Evolutionary conservation across 2,888 invertebrate genomes (phyloP).

Genomic region (Troglohyphantes excavatus): DNA sequence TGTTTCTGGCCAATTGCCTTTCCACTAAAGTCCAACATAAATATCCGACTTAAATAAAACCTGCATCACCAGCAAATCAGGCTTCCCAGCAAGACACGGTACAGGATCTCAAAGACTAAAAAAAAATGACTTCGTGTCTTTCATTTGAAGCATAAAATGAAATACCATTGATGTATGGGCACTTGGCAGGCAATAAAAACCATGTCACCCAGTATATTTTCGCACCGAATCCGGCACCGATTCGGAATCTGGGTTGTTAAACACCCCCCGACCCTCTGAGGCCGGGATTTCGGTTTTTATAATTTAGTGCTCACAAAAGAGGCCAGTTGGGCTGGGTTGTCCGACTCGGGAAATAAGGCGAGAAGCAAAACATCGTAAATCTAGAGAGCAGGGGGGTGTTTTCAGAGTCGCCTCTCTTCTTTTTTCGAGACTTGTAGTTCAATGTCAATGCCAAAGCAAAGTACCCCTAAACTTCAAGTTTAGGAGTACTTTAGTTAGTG

Average conservation of each 20-base stretch:
- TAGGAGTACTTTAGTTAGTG: too few relatives aligned
- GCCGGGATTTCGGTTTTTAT: neutral
- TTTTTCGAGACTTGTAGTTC: too few relatives aligned
- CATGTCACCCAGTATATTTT: neutral
- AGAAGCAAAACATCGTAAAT: too few relatives aligned
- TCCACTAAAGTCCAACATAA: neutral
- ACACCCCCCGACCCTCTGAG: neutral
- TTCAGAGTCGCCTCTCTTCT: too few relatives aligned
- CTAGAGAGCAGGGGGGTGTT: too few relatives aligned
- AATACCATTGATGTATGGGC: conserved; percentile 2
- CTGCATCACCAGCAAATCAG: neutral
- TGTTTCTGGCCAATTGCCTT: conserved; percentile 1
- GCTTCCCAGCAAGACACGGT: neutral
- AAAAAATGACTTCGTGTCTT: neutral
- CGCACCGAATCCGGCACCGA: neutral
- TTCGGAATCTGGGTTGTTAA: too few relatives aligned
- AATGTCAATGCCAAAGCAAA: too few relatives aligned
- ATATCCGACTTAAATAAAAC: neutral
- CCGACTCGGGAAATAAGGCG: too few relatives aligned
- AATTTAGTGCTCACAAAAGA: conserved; percentile 4
- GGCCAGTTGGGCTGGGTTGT: neutral
- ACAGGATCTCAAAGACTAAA: neutral
- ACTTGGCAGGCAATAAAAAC: conserved; percentile 8
- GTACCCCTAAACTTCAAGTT: too few relatives aligned
- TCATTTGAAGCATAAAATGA: conserved; percentile 9